Evolutionary conservation across 2,888 invertebrate genomes (phyloP).

Genomic region (Merodon equestris): DNA sequence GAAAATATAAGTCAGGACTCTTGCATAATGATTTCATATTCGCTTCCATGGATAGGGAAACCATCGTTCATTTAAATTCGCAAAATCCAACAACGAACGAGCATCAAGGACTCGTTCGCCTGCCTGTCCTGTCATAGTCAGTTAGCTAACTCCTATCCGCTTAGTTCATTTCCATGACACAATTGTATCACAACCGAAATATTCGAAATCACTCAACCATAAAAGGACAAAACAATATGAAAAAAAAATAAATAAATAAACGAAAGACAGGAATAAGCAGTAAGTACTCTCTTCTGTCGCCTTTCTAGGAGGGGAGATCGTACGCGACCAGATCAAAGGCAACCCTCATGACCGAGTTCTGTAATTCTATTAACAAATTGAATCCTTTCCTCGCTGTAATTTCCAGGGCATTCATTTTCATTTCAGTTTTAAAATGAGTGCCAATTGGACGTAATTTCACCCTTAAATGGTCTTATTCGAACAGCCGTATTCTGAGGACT

Average conservation of each 20-base stretch:
- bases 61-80: slow-evolving; percentile 2
- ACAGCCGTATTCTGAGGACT: no score
- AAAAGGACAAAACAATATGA: slow-evolving; percentile 11
- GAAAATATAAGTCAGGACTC: background rate
- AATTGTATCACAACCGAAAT: slow-evolving; percentile 38
- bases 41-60: background rate
- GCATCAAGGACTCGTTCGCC: slow-evolving; percentile 31
- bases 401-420: slow-evolving; percentile 76
- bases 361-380: slow-evolving; percentile 60
- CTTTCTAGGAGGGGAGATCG: no score
- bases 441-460: slow-evolving; percentile 52
- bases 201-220: slow-evolving; percentile 43
- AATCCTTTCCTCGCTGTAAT: slow-evolving; percentile 74
- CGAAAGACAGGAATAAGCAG: background rate
- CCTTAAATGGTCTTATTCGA: background rate
- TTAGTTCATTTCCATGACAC: slow-evolving; percentile 41
- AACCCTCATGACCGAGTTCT: slow-evolving; percentile 40
- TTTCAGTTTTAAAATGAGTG: slow-evolving; percentile 57
- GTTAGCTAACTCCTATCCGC: background rate
- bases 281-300: no score
- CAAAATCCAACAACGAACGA: background rate
- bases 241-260: background rate
- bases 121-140: background rate
- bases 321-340: no score
- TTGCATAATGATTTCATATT: background rate